Base-by-base conservation (phyloP, 2,888 invertebrate genomes). In the Cylloceria caligata region DNA sequence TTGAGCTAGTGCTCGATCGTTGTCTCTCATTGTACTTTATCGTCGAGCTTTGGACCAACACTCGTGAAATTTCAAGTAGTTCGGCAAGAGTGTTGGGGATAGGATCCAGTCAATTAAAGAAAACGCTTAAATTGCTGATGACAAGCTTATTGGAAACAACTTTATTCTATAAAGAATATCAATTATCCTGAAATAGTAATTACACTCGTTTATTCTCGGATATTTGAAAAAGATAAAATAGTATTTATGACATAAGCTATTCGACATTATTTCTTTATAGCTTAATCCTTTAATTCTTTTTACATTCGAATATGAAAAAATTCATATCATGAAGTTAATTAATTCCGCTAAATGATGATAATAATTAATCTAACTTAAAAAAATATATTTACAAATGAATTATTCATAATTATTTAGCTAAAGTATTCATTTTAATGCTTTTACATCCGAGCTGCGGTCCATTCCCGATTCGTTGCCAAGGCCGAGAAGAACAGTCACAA, bases 31-130 rank as follows among this genome's bases (percentile, higher is more conserved):
- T 39, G 62, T 60, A 60, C 67, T 78, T 47, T 57, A 64, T 74
- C 42, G 34, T 30, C 16, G 7, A n/a, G 19, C 16, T 24, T 27
- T 62, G 36, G 52, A 21, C 42, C 30, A 65, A 67, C 39, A 13
- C 39, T 39, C 67, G 42, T 74, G 62, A 69, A 80, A 84, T 79
- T 69, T 76, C n/a, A 79, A 80, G 47, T 67, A 19, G 21, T 19
- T 16, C 39, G n/a, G n/a, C n/a, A 6, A 2, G 39, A 39, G 4
- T 19, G 9, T 7, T 21, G n/a, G n/a, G n/a, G n/a, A n/a, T n/a
- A n/a, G n/a, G n/a, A n/a, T 19, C 2, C 19, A 1, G 19, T 19
- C 21, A 39, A n/a, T 3, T 1, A 2, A 16, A 13, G 45, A 16
- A 39, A 45, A 4, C n/a, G n/a, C 45, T 16, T 5, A n/a, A n/a